Conservation (phyloP, 2,888 invertebrate genomes). For the Onthophagus sagittarius region DNA sequence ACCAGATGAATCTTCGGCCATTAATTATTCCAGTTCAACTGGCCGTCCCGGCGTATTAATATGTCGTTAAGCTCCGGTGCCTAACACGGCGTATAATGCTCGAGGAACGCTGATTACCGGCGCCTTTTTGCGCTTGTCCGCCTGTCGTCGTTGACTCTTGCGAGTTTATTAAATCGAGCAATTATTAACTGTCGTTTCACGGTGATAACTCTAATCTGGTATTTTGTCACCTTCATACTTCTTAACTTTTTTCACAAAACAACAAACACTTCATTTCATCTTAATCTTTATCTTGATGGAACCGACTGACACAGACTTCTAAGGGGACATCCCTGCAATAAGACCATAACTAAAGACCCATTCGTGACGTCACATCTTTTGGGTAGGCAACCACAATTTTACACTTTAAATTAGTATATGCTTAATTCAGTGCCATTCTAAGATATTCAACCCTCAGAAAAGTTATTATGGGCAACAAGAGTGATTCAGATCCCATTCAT, state of each 20-base stretch:
- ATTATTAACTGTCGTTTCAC: constrained; percentile 14
- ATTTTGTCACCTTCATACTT: neutral
- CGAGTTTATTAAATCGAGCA: constrained; percentile 19
- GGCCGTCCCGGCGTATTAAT: constrained; percentile 16
- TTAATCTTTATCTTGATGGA: neutral
- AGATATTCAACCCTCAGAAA: no score
- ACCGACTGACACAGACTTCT: no score
- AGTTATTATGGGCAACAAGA: no score
- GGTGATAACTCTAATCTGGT: neutral
- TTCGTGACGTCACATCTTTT: no score
- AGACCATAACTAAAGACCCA: no score
- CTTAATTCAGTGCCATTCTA: no score
- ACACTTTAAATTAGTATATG: no score
- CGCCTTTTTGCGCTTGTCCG: constrained; percentile 9
- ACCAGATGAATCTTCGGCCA: constrained; percentile 40
- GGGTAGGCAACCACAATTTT: no score
- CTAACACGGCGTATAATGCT: constrained; percentile 21
- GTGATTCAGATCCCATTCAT: no score
- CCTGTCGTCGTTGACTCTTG: neutral
- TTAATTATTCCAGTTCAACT: constrained; percentile 36
- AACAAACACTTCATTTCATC: neutral
- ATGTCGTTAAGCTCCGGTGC: constrained; percentile 19
- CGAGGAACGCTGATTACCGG: neutral
- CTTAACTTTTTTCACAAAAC: neutral
- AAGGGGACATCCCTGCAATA: no score